phyloP scores from a whole-genome alignment of 2,888 invertebrate species.

The Sminthurides aquaticus region DNA sequence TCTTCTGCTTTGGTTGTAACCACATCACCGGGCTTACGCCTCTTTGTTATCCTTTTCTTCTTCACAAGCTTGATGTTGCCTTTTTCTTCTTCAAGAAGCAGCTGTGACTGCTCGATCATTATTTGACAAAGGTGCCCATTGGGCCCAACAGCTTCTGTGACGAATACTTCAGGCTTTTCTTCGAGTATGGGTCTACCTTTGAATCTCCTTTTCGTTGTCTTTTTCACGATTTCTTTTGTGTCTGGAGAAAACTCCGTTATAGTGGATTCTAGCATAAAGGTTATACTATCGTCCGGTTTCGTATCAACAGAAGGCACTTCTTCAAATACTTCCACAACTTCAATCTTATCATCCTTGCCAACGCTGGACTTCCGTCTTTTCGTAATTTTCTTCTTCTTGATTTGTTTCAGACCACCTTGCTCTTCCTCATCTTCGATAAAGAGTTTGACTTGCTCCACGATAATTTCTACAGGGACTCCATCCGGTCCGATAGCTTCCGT shows the following conservation, averaged over 20 bases:
- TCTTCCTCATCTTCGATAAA: constrained; percentile 3
- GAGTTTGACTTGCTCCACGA: background rate
- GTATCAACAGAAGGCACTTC: background rate
- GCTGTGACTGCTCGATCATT: background rate
- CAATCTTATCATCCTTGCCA: background rate
- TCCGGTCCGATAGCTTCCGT: constrained; percentile 4
- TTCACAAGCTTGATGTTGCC: background rate
- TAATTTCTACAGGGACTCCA: background rate
- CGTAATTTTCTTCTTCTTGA: background rate
- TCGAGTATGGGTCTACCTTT: background rate
- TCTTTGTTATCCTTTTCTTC: background rate
- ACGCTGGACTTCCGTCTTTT: background rate
- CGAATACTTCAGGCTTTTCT: background rate
- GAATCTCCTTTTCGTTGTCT: background rate
- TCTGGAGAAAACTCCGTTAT: background rate
- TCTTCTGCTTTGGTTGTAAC: too few species aligned
- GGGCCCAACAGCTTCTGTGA: background rate
- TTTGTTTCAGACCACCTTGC: background rate
- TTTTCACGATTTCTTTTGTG: background rate
- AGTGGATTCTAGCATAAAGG: background rate
- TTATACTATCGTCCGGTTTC: background rate
- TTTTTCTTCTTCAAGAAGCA: background rate
- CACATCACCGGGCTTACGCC: background rate
- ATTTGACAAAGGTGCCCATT: background rate
- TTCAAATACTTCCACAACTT: constrained; percentile 2